Percentiles rank a stretch among this genome's conserved stretches.
phyloP scores from a whole-genome alignment of 92 coral and sea anemone genomes.

The Plumapathes pennacea region DNA sequence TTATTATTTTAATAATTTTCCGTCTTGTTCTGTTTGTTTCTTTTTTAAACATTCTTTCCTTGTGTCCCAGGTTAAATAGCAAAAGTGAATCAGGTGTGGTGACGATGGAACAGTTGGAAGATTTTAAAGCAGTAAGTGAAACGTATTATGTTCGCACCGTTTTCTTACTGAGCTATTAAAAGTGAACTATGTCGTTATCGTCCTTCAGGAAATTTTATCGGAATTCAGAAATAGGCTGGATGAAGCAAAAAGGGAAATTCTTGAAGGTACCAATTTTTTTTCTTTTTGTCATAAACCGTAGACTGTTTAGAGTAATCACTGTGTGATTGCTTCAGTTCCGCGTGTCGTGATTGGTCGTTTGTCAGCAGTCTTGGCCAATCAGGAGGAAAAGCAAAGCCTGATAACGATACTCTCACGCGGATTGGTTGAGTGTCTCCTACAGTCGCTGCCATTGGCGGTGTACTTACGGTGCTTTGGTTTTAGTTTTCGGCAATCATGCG shows the following conservation, averaged over 20 bases:
- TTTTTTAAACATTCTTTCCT: background rate
- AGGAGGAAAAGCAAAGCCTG: too few species aligned
- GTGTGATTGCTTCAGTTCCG: too few species aligned
- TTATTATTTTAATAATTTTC: background rate
- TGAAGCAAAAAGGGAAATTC: constrained; percentile 73
- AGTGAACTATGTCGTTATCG: background rate
- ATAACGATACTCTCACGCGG: too few species aligned
- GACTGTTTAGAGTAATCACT: too few species aligned
- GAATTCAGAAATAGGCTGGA: constrained; percentile 83
- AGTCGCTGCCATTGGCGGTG: too few species aligned
- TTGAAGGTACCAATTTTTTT: too few species aligned
- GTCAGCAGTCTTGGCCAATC: too few species aligned
- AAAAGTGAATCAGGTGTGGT: constrained; percentile 49
- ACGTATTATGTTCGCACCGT: background rate
- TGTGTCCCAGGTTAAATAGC: constrained; percentile 18
- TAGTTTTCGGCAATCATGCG: too few species aligned
- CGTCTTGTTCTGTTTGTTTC: background rate
- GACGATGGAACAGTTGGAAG: constrained; percentile 74
- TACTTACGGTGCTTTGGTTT: too few species aligned
- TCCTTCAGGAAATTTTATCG: constrained; percentile 66
- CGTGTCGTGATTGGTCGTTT: too few species aligned
- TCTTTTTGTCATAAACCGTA: too few species aligned
- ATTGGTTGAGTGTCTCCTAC: too few species aligned
- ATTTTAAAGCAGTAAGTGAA: constrained; percentile 66
- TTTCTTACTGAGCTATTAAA: background rate